Conservation (phyloP, 2,113 vertebrate genomes). For the Corapipo altera region DNA sequence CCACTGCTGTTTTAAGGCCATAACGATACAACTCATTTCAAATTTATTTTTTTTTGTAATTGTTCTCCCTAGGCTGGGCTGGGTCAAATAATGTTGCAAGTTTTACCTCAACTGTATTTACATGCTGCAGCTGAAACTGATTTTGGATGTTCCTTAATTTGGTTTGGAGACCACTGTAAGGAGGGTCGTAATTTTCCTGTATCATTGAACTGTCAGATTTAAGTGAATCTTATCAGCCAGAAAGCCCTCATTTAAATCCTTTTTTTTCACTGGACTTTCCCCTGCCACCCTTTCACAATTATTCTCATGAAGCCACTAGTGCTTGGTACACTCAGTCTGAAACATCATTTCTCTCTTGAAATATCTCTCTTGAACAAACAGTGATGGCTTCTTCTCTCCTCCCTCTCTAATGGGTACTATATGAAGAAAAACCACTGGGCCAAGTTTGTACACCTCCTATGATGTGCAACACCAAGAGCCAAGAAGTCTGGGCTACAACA, state of each 20-base stretch:
- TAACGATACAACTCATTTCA: not conserved
- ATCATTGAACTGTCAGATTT: not conserved
- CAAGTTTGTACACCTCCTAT: not conserved
- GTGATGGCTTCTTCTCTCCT: not conserved
- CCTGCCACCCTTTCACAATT: not conserved
- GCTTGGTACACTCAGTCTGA: not conserved
- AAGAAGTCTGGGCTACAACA: not conserved
- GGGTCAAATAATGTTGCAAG: not conserved
- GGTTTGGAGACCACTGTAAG: not conserved
- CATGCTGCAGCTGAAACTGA: not conserved
- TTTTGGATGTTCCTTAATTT: not conserved
- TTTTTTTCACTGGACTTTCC: not conserved
- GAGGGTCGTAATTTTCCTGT: not conserved
- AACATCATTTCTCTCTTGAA: not conserved
- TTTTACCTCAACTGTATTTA: not conserved
- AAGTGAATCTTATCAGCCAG: not conserved
- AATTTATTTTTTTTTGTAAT: not conserved
- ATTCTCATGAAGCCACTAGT: not conserved
- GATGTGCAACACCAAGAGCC: not conserved
- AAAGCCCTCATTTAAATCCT: not conserved
- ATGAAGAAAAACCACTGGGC: not conserved
- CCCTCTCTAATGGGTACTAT: not conserved
- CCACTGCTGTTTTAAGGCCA: not conserved
- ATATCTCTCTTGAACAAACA: not conserved
- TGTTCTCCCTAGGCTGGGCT: not conserved